Base-by-base conservation (phyloP, 2,797 vertebrate genomes). In the Rhynchonycteris naso region DNA sequence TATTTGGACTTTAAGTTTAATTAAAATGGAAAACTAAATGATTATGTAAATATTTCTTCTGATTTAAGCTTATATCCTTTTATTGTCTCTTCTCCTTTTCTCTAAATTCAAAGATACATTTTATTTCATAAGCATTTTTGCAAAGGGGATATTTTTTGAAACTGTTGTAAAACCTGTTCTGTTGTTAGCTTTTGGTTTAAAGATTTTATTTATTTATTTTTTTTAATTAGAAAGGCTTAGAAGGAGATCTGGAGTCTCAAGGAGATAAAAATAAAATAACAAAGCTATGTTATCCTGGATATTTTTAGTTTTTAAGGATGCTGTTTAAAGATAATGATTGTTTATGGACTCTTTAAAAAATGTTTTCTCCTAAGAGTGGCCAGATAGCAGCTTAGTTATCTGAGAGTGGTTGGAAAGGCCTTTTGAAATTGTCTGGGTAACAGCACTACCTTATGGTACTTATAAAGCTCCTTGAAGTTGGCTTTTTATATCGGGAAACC, bases 1-100 rank as follows among this genome's bases (percentile, higher is more conserved):
- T 80, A 65, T 85, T 97, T 87, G 91, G 76, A 96, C 91, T 85
- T 97, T 94, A 95, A n/a, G 91, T 87, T 96, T 96, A 97, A 97
- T 97, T 97, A 89, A 97, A 95, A 80, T 35, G 94, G 89, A 96
- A 96, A 97, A 92, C 88, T 92, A 97, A 81, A 94, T 97, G 80
- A 95, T 68, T 96, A 89, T 91, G 83, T 96, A 93, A 97, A 94
- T 90, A 82, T 54, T 94, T 35, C 94, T 95, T 88, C 84, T 96
- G 76, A 14, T 66, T 97, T 91, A 91, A 58, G 16, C 54, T 65
- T 71, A 9, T 52, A 30, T 72, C 66, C 88, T 95, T 90, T 88
- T 28, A 72, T 56, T 76, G 63, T 69, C 79, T 72, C 56, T 78
- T 47, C 84, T 74, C 54, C 7, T 93, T 78, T 90, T 93, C 30